These are phyloP conservation scores for Axis porcinus DNA, from an alignment of 2,113 vertebrate species.

Conservation along the genomic window DNA sequence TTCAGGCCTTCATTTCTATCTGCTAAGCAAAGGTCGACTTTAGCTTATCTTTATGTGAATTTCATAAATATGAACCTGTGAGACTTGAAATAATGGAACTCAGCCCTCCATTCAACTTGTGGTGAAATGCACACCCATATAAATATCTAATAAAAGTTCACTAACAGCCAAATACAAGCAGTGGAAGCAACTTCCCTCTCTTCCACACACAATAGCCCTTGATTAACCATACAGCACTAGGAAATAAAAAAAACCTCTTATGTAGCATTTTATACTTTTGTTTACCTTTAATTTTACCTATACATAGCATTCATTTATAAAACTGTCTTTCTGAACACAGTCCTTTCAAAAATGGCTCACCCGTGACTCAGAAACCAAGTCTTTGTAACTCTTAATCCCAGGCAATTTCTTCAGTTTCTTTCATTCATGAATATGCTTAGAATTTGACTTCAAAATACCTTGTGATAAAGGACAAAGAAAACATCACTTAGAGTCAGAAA, in stretches of 20 bases:
- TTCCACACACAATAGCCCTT: neutral
- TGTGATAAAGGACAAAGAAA: neutral
- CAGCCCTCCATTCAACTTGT: neutral
- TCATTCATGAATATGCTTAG: neutral
- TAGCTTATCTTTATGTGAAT: neutral
- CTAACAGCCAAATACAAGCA: neutral
- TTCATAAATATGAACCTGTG: neutral
- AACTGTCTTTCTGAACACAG: neutral
- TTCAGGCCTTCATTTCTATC: neutral
- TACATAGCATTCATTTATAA: neutral
- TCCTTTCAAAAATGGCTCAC: conserved; percentile 7
- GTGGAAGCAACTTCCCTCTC: neutral
- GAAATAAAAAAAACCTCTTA: neutral
- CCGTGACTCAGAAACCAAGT: neutral
- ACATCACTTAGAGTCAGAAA: neutral
- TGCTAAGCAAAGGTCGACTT: neutral
- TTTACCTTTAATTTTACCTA: neutral
- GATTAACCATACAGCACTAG: neutral
- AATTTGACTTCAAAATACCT: neutral
- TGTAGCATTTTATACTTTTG: neutral
- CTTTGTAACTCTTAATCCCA: neutral
- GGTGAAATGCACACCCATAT: neutral
- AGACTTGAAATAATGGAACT: neutral
- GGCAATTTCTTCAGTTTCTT: neutral
- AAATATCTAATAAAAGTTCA: neutral